Base-by-base conservation (phyloP, 2,113 vertebrate species). In the Rynchops niger region DNA sequence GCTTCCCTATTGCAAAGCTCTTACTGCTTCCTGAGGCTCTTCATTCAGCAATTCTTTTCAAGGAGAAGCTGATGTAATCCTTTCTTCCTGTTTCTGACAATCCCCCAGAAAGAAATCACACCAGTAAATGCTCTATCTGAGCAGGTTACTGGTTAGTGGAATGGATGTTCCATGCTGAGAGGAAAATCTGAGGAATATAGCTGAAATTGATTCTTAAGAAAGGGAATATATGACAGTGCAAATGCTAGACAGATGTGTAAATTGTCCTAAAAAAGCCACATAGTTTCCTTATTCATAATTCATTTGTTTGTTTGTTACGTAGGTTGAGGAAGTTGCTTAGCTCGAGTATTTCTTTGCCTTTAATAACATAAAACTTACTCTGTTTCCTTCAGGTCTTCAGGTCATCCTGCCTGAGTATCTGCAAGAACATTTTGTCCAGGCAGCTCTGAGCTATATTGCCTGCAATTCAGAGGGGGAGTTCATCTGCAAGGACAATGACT, bases 391-490 rank as follows among this genome's bases (percentile, higher is more conserved):
- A 99, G 99, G 99, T 86, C 98, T 99, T 85, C 99, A 99, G 95
- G 98, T 99, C 36, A 99, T 99, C 92, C 98, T 99, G 14, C 99
- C 99, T 7, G 99, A 99, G 96, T 99, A 99, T 93, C 97, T 99
- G 88, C 99, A 98, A 49, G 99, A 99, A 47, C 98, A 98, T 40
- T 99, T 99, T 87, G 99, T 99, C 3, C 99, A 99, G 96, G 99
- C 99, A 13, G 99, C 99, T 38, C 97, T 99, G 82, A 99, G 99
- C 94, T 99, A 99, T 88, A 99, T 99, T 7, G 99, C 99, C 90
- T 99, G 99, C 91, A 99, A 99, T 90, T 99, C 99, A 15, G 99
- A 99, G 81, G 99, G 99, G 11, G 99, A 99, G 18, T 99, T 99
- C 93, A 98, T 99, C 96, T 99, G 99, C 98, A 99, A 98, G 94